phyloP scores from a whole-genome alignment of 2,113 vertebrate genomes.

The Elephas maximus region DNA sequence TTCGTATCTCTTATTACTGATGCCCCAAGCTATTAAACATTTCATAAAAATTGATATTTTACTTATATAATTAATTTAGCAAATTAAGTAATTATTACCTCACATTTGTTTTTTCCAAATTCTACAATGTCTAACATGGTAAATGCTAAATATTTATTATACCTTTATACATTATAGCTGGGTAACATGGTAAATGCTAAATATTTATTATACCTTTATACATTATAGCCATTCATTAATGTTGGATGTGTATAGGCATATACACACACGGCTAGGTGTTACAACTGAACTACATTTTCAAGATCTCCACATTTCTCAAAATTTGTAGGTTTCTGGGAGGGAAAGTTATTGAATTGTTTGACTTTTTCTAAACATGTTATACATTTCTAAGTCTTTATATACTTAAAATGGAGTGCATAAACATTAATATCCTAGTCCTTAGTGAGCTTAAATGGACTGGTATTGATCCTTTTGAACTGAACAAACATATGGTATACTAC shows the following conservation, averaged over 20 bases:
- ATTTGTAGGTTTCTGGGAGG: neutral
- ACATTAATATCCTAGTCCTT: no score
- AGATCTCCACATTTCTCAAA: neutral
- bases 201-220: neutral
- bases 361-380: neutral
- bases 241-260: neutral
- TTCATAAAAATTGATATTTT: neutral
- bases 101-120: neutral
- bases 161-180: neutral
- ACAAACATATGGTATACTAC: no score
- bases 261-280: neutral
- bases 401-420: neutral
- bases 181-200: neutral
- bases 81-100: slow-evolving; percentile 63
- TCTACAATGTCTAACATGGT: neutral
- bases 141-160: neutral
- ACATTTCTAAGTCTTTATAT: neutral
- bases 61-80: slow-evolving; percentile 52
- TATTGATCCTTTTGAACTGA: neutral
- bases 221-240: neutral
- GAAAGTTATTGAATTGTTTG: neutral
- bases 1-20: slow-evolving; percentile 35
- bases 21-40: neutral
- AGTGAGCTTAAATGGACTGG: neutral
- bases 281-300: neutral